Base-by-base conservation (phyloP, 2,888 invertebrate species). In the Nineta flava region DNA sequence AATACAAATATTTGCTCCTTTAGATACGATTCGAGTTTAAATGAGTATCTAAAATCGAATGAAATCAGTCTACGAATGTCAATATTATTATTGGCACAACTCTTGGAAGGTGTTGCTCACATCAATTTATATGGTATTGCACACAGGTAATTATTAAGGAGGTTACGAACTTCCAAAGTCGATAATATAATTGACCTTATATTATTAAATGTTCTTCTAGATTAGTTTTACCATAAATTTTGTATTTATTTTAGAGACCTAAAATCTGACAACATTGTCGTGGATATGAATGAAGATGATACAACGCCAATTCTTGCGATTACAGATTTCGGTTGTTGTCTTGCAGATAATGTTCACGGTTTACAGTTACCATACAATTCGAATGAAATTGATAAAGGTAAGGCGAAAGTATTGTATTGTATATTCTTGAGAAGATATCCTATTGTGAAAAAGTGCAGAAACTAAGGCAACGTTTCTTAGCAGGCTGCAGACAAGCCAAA, bases 291-390 rank as follows among this genome's bases (percentile, higher is more conserved):
- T 45, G 75, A 76, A 54, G 70, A 71, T 41, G 72, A 73, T 55
- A 72, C 73, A 50, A 73, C 75, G 46, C 77, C 80, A 19, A 67
- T 75, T 42, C 63, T 92, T 53, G 88, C 85, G 0, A 73, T 93
- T 26, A 81, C 85, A 38, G 92, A 93, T 64, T 93, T 93, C 65
- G 92, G 92, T 3, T 87, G 87, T 63, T 90, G 90, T 60, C 67
- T 90, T 50, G 79, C 83, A 0, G 83, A 85, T 60, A 75, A 75
- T 57, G 65, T 66, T 13, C 69, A 75, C 54, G 77, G 79, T 2
- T 61, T 86, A 16, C 68, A 71, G 51, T 62, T 81, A 35, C 80
- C 83, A 0, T 90, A 81, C 61, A 72, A 71, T 31, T 76, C 79
- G 12, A 72, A 74, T 50, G 82, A 86, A 53, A 75, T 80, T 1